Percentiles rank a stretch among this genome's conserved stretches.
phyloP scores from a whole-genome alignment of 2,888 invertebrate species.

The Argyresthia goedartella region DNA sequence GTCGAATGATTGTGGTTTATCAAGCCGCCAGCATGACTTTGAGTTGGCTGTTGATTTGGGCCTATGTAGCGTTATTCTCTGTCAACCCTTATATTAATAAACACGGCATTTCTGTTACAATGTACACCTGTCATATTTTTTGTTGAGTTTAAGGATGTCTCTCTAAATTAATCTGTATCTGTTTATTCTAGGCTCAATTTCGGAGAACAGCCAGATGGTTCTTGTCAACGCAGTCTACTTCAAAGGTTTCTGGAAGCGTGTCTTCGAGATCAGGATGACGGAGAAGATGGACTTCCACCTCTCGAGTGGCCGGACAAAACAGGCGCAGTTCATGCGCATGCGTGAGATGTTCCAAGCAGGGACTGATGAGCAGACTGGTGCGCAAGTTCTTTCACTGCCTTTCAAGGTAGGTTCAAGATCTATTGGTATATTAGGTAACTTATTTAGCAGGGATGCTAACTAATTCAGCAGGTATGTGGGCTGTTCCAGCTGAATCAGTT shows the following conservation, averaged over 20 bases:
- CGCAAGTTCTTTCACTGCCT: slow-evolving; percentile 73
- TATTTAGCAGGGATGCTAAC: no score
- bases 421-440: neutral
- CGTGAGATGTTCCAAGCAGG: slow-evolving; percentile 64
- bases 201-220: slow-evolving; percentile 69
- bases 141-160: no score
- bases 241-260: slow-evolving; percentile 78
- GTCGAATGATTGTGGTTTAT: no score
- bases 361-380: slow-evolving; percentile 61
- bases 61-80: no score
- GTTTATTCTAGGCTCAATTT: slow-evolving; percentile 51
- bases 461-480: no score
- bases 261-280: slow-evolving; percentile 72
- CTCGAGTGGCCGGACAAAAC: slow-evolving; percentile 39
- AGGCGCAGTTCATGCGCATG: slow-evolving; percentile 74
- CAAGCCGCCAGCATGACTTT: no score
- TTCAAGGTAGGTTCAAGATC: slow-evolving; percentile 65
- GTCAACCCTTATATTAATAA: no score
- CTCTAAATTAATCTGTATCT: no score
- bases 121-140: no score
- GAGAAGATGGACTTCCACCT: slow-evolving; percentile 63
- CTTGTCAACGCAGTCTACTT: slow-evolving; percentile 79
- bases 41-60: no score
- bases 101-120: no score
- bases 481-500: no score